Evolutionary conservation across 2,888 invertebrate genomes (phyloP), one percentile per base, ranked within the genome.

Genomic region (Pandemis heparana): DNA sequence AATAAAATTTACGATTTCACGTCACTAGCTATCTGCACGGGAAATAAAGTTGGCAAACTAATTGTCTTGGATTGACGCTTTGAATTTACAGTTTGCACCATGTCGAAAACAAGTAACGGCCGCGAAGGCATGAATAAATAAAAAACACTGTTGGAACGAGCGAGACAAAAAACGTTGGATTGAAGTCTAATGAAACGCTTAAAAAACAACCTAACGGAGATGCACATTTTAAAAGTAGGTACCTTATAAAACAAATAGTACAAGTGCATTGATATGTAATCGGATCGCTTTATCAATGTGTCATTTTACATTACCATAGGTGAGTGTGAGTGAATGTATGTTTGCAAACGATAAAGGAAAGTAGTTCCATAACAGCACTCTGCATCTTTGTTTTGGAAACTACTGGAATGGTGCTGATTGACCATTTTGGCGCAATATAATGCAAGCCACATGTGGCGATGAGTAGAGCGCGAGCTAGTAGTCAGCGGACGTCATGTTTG

Each of bases 401-500:
- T 70, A 74, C 61, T 60, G 65, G 41, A 61, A 74, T 64, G 32
- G 71, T 66, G 41, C 70, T 70, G 70, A 48, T 74, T 70, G 70
- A 67, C 61, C 23, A 43, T 64, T 73, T 43, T 65, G 64, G 53
- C 51, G 74, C 64, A 70, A 65, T 65, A 60, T 64, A 65, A 70
- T 65, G 70, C 60, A 53, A 70, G 60, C 65, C 74, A 69, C 64
- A 64, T 74, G 64, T 18, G 66, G 74, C 46, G 70, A 70, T 48
- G 68, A 46, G 63, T 63, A 18, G 60, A 10, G 65, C 71, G 32
- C 39, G 56, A 12, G 43, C 70, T 75, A 76, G 77, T 75, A 68
- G 75, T 68, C 51, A 73, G 78, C 79, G 77, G 78, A 64, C 82
- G 81, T 83, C 81, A 81, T 89, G 85, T 89, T 89, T 89, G 86